These are phyloP conservation scores for Acanthochromis polyacanthus DNA, from an alignment of 2,113 vertebrate species.

Conservation along the genomic window DNA sequence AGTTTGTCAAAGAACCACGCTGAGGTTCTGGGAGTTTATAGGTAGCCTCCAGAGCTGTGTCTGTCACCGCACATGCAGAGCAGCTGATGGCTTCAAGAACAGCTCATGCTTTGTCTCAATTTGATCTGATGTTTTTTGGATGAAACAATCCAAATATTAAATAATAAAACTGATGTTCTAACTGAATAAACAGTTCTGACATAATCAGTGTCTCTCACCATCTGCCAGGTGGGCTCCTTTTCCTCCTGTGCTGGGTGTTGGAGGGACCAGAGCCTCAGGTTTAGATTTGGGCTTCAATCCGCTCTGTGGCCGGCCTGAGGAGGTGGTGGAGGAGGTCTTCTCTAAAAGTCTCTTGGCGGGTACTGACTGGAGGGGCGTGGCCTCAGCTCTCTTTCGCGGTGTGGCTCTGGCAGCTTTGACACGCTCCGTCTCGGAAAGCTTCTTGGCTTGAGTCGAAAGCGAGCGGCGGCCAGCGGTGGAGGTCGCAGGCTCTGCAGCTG, in stretches of 20 bases:
- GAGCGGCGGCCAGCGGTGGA: constrained; percentile 41
- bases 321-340: constrained; percentile 8
- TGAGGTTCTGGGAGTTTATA: too few species aligned
- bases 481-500: background rate
- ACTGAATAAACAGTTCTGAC: background rate
- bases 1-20: too few species aligned
- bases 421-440: constrained; percentile 57
- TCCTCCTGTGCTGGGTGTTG: constrained; percentile 49
- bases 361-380: constrained; percentile 44
- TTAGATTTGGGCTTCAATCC: constrained; percentile 63
- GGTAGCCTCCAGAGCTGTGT: too few species aligned
- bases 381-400: constrained; percentile 63
- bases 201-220: constrained; percentile 49
- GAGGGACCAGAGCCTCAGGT: constrained; percentile 41
- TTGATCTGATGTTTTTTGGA: too few species aligned
- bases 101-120: too few species aligned
- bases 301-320: constrained; percentile 39
- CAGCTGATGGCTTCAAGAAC: too few species aligned
- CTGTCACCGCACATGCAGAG: too few species aligned
- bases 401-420: constrained; percentile 57
- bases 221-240: constrained; percentile 39
- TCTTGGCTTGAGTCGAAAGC: constrained; percentile 62
- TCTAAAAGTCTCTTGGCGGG: constrained; percentile 60
- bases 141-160: too few species aligned
- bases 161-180: too few species aligned